Base-by-base conservation (phyloP, 2,888 invertebrate species). In the Stegophylla sp. region DNA sequence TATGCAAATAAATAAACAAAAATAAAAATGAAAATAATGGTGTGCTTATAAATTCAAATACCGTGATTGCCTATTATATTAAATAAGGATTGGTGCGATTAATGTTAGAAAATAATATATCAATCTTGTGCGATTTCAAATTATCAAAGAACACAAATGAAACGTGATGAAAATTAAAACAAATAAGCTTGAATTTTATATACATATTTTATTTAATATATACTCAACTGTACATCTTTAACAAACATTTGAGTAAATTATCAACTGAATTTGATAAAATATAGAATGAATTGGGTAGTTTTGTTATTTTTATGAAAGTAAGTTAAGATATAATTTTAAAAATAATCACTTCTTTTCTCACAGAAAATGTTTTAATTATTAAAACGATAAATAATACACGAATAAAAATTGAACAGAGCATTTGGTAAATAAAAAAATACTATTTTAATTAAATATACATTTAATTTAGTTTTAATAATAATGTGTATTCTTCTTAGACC, bases 21-120 rank as follows among this genome's bases (percentile, higher is more conserved):
- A n/a, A n/a, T n/a, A 48, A 51, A 79, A 79, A 71, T 51, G 3
- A 69, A 71, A 71, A 69, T 71, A 79, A 79, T 79, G 79, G 79
- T 79, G 79, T 79, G 79, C 79, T 79, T 79, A 79, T 79, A 79
- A 79, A 79, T 71, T 79, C 79, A 79, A 79, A 79, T 79, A 79
- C 79, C 79, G 69, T 71, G 79, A 26, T 61, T 61, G 79, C 71
- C 67, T 67, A 74, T 79, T 63, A 76, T 59, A 34, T 41, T 59
- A 72, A 82, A 82, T 34, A 82, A 82, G 75, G 69, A 48, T 75
- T 66, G 45, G 81, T 66, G 82, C 82, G 63, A 75, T 81, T 75
- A 75, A 71, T 69, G 34, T 81, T 74, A 82, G 45, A 79, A 77
- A 69, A 82, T 66, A 63, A 69, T 74, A 81, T 66, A 71, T 69